Conservation (phyloP, 2,113 vertebrate genomes). For the Okapia johnstoni region DNA sequence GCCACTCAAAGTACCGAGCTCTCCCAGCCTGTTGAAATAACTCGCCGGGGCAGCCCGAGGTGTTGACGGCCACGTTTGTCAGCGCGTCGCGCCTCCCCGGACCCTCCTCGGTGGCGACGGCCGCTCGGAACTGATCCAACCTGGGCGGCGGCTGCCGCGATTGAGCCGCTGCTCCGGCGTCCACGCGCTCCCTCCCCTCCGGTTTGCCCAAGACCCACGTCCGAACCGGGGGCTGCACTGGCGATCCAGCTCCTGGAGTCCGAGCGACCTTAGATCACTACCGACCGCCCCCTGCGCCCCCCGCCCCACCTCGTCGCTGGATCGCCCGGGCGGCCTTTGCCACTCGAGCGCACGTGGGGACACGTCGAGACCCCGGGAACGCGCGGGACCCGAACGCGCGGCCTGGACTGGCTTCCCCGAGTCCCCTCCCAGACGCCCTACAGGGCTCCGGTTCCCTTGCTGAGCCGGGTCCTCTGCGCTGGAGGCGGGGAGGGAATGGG, state of each 20-base stretch:
- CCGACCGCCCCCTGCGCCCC: accelerated
- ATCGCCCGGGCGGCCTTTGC: neutral
- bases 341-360: neutral
- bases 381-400: accelerated
- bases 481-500: neutral
- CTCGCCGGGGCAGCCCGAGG: neutral
- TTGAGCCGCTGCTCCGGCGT: neutral
- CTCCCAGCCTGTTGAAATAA: neutral
- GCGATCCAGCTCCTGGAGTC: neutral
- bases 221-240: neutral
- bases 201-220: neutral
- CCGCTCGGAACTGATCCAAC: neutral
- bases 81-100: accelerated
- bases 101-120: neutral
- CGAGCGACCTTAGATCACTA: accelerated
- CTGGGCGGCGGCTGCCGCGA: neutral
- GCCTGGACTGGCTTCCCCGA: accelerated
- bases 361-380: neutral
- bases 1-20: neutral
- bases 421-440: accelerated
- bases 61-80: neutral
- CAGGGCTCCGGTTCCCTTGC: accelerated
- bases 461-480: accelerated
- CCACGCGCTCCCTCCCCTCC: neutral
- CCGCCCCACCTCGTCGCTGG: accelerated